Percentiles rank a stretch among this genome's conserved stretches.
phyloP scores from a whole-genome alignment of 1,140 invertebrate species.

The Drosophila novamexicana region DNA sequence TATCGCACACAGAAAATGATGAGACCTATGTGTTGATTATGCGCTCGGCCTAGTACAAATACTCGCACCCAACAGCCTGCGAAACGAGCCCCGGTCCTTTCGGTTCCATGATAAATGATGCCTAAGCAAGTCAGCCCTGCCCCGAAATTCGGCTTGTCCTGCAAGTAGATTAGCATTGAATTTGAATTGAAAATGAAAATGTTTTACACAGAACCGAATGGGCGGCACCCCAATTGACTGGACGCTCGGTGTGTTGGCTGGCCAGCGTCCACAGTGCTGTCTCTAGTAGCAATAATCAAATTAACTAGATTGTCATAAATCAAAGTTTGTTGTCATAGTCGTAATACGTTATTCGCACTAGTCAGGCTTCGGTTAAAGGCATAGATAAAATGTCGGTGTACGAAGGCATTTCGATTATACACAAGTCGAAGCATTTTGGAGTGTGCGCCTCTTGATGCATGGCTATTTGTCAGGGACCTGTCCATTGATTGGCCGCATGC shows the following conservation, averaged over 20 bases:
- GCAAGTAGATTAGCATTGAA: conserved; percentile 80
- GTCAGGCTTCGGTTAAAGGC: conserved; percentile 59
- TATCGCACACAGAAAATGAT: conserved; percentile 66
- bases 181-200: conserved; percentile 80
- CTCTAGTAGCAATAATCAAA: conserved; percentile 70
- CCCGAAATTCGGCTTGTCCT: conserved; percentile 62
- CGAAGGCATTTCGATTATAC: conserved; percentile 34
- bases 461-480: conserved; percentile 63
- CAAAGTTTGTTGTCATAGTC: conserved; percentile 64
- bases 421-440: conserved; percentile 10
- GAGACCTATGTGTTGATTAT: conserved; percentile 72
- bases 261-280: conserved; percentile 17
- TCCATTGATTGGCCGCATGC: conserved; percentile 9
- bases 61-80: conserved; percentile 30
- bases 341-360: conserved; percentile 42
- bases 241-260: conserved; percentile 3
- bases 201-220: conserved; percentile 53
- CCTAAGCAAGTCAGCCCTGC: conserved; percentile 34
- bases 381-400: conserved; percentile 64
- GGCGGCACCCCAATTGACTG: background rate
- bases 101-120: conserved; percentile 73
- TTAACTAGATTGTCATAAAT: conserved; percentile 79
- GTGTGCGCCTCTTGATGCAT: conserved; percentile 39
- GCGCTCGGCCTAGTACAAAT: conserved; percentile 55
- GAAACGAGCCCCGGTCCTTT: conserved; percentile 49